Conservation (phyloP, 1,140 invertebrate genomes). For the Amphibalanus amphitrite region DNA sequence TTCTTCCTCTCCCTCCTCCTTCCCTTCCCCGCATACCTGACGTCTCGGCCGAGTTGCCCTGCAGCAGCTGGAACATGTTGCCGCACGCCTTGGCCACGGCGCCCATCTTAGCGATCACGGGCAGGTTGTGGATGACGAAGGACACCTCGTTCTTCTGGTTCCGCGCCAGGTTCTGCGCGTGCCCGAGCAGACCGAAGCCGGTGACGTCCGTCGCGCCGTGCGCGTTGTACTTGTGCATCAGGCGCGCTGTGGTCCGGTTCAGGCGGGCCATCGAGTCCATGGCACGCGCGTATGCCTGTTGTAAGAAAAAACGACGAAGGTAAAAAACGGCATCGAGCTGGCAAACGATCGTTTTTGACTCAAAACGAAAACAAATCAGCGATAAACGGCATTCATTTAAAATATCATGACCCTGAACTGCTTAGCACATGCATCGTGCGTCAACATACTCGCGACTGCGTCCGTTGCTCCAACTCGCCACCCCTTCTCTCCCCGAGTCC, state of each 20-base stretch:
- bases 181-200: conserved; percentile 87
- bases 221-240: conserved; percentile 97
- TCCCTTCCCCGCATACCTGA: conserved; percentile 24
- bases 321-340: no score
- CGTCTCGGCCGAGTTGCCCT: conserved; percentile 65
- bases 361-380: no score
- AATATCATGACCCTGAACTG: no score
- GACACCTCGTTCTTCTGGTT: conserved; percentile 95
- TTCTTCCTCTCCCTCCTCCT: no score
- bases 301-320: no score
- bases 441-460: no score
- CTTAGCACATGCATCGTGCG: no score
- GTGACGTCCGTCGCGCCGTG: conserved; percentile 95
- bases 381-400: no score
- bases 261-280: conserved; percentile 95
- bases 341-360: no score
- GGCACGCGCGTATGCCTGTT: conserved; percentile 84
- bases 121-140: conserved; percentile 93
- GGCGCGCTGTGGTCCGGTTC: conserved; percentile 76
- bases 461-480: no score
- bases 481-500: no score
- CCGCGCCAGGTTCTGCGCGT: conserved; percentile 87
- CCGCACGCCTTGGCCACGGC: conserved; percentile 85
- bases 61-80: conserved; percentile 86
- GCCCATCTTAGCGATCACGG: conserved; percentile 94